These are phyloP conservation scores for Tetragnatha montana DNA, from an alignment of 2,888 invertebrate species.

Conservation along the genomic window DNA sequence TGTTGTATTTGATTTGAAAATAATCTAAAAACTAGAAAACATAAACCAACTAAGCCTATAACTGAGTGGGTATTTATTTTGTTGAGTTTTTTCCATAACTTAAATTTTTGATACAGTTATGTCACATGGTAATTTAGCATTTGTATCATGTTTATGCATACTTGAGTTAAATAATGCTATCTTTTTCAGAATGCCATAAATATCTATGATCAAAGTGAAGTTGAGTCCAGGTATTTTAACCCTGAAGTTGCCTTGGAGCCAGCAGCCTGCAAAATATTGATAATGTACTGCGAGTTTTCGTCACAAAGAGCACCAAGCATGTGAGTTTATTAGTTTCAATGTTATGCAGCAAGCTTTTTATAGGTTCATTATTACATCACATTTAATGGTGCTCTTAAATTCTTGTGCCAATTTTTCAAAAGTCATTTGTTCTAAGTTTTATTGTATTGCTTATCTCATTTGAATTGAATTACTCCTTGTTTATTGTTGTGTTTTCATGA, in stretches of 20 bases:
- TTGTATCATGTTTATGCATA: background rate
- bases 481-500: background rate
- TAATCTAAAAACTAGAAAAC: no score
- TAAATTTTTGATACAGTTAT: no score
- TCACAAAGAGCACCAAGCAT: conserved; percentile 95
- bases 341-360: no score
- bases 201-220: conserved; percentile 84
- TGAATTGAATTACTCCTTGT: background rate
- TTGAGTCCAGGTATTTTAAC: conserved; percentile 80
- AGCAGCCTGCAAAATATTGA: conserved; percentile 82
- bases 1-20: no score
- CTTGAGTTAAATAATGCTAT: background rate
- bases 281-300: conserved; percentile 99
- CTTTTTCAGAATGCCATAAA: conserved; percentile 50
- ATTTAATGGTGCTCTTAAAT: no score
- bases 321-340: conserved; percentile 80
- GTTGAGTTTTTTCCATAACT: no score
- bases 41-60: no score
- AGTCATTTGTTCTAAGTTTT: background rate
- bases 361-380: no score
- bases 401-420: no score
- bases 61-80: no score
- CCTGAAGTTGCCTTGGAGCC: conserved; percentile 17
- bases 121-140: background rate
- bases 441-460: background rate